Conservation (phyloP, 2,797 vertebrate species). For the Rhadinocentrus ornatus region DNA sequence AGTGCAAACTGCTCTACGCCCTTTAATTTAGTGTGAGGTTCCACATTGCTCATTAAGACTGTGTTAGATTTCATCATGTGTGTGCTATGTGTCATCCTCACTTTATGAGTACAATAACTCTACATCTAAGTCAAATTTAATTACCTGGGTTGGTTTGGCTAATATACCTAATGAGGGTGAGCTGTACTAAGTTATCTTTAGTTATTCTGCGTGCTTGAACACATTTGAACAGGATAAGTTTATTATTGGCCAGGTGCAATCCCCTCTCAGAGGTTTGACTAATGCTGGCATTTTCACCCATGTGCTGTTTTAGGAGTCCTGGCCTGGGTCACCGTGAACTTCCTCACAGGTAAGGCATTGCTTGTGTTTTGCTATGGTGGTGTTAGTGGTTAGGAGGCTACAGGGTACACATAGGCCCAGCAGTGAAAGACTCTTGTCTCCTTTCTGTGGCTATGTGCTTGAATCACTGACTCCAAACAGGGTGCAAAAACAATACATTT, state of each 20-base stretch:
- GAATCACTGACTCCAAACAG: constrained; percentile 62
- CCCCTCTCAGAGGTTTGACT: constrained; percentile 30
- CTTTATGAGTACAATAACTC: constrained; percentile 76
- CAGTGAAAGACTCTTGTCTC: constrained; percentile 70
- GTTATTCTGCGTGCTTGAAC: constrained; percentile 15
- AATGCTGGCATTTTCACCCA: constrained; percentile 49
- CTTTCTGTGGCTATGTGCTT: constrained; percentile 60
- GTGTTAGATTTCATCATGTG: constrained; percentile 65
- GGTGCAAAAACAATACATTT: constrained; percentile 57
- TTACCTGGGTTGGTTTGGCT: constrained; percentile 71
- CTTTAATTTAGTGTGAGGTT: constrained; percentile 71
- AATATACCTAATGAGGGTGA: constrained; percentile 36
- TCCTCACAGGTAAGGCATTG: constrained; percentile 93
- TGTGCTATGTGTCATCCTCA: constrained; percentile 68
- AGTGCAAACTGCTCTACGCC: constrained; percentile 64
- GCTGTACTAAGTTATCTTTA: constrained; percentile 12
- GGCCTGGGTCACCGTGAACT: constrained; percentile 98
- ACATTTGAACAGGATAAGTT: constrained; percentile 25
- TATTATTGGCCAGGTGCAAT: constrained; percentile 16
- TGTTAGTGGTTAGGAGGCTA: constrained; percentile 73
- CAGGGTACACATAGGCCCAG: constrained; percentile 65
- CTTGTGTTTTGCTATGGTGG: constrained; percentile 74
- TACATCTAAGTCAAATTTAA: constrained; percentile 74
- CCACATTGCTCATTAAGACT: constrained; percentile 71
- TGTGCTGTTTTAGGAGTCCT: constrained; percentile 88